Base-by-base conservation (phyloP, 2,888 invertebrate species). In the Protodeltote pygarga region DNA sequence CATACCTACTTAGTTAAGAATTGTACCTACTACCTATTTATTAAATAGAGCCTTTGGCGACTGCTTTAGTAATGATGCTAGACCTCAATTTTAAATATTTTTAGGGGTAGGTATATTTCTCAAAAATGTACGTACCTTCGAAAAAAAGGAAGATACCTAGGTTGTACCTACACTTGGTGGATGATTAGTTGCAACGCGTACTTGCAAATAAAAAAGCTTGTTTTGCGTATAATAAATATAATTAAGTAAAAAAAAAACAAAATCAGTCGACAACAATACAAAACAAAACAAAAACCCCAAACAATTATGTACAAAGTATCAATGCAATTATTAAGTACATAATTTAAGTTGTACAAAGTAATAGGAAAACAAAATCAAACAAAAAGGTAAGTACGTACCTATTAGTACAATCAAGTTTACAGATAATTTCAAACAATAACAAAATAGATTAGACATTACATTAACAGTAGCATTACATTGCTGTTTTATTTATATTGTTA, bases 221-320 rank as follows among this genome's bases (percentile, higher is more conserved):
- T 20, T 46, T 40, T 42, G 38, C 46, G 44, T 48, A 23, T 44
- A 48, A 66, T 39, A 50, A 40, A 54, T 66, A 57, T 66, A 66
- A 66, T 67, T 67, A 47, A 55, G 39, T 14, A 47, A 60, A 48
- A 67, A 67, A 67, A 62, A 35, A 21, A 64, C 45, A 64, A 44
- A 59, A 44, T 27, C 31, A 58, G 10, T 10, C 37, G 23, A 20
- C 53, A 24, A 53, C 53, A 53, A 64, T 38, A 45, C 13, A 46
- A 50, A 41, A 41, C 44, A 38, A 45, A 21, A 24, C 8, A 37
- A 29, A 23, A 32, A 9, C 3, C 21, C 20, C 6, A 25, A n/a
- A n/a, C 19, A 41, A 19, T n/a, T 6, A 17, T 3, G 6, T 17
- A 27, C 14, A 35, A 33, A 37, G 15, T 49, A 25, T 15, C 20